These are phyloP conservation scores for Diploptera punctata DNA, from an alignment of 2,888 invertebrate species.

Conservation along the genomic window DNA sequence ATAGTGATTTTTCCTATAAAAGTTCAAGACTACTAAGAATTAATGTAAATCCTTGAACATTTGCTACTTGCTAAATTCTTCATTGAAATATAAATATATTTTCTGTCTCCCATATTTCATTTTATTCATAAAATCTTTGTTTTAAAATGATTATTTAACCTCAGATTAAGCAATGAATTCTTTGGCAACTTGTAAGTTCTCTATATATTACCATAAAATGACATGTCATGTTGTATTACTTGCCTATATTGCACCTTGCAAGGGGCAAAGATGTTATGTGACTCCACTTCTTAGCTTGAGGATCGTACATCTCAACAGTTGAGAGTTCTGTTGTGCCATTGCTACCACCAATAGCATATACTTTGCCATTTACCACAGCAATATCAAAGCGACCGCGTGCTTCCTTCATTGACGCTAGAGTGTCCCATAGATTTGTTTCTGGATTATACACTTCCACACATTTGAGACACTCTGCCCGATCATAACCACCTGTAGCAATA, in stretches of 20 bases:
- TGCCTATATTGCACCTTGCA: constrained; percentile 71
- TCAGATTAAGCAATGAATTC: no score
- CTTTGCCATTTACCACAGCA: constrained; percentile 68
- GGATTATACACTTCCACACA: constrained; percentile 79
- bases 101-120: no score
- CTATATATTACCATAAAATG: no score
- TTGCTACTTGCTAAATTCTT: no score
- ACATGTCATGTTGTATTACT: no score
- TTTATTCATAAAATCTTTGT: no score
- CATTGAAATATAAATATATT: no score
- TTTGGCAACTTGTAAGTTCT: no score
- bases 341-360: constrained; percentile 84
- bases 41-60: no score
- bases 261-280: constrained; percentile 62
- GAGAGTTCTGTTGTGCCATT: constrained; percentile 83
- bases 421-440: constrained; percentile 70
- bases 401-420: constrained; percentile 72
- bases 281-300: constrained; percentile 60
- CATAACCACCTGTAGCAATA: constrained; percentile 70
- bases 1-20: no score
- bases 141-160: no score
- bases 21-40: no score
- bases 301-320: constrained; percentile 69
- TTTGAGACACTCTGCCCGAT: constrained; percentile 81
- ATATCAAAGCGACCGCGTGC: constrained; percentile 82